These are phyloP conservation scores for Chrysaora quinquecirrha DNA, from an alignment of 30 jellyfish, hydroid and myxozoan species.

Conservation along the genomic window DNA sequence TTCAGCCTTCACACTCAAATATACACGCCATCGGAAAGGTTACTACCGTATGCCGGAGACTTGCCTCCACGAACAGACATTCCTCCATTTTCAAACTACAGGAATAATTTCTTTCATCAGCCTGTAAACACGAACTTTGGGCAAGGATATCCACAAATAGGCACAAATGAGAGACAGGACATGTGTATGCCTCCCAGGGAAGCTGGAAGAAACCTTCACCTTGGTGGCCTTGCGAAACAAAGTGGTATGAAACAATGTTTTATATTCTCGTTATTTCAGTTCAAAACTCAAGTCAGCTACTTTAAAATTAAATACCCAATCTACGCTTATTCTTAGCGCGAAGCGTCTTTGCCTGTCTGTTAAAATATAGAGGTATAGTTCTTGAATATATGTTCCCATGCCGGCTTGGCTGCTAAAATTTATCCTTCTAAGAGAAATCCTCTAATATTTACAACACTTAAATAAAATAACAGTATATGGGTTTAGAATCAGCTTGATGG, in stretches of 20 bases:
- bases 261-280: too few species aligned
- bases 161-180: slow-evolving; percentile 67
- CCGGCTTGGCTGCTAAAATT: too few species aligned
- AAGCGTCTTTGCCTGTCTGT: too few species aligned
- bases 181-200: slow-evolving; percentile 51
- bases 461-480: too few species aligned
- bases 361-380: too few species aligned
- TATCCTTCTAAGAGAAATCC: too few species aligned
- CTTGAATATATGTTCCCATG: too few species aligned
- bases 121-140: slow-evolving; percentile 48
- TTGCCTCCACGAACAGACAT: slow-evolving; percentile 32
- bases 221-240: slow-evolving; percentile 69
- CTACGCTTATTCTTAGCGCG: too few species aligned
- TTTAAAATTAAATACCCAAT: too few species aligned
- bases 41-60: slow-evolving; percentile 52
- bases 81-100: slow-evolving; percentile 62
- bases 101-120: slow-evolving; percentile 68
- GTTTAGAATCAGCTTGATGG: too few species aligned
- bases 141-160: slow-evolving; percentile 67
- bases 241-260: slow-evolving; percentile 66
- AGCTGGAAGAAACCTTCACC: slow-evolving; percentile 60
- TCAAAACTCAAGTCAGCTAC: too few species aligned
- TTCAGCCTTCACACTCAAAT: slow-evolving; percentile 70
- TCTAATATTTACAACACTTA: too few species aligned
- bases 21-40: slow-evolving; percentile 73